Conservation (phyloP, 2,113 vertebrate species). For the Trochalopteron elliotii region DNA sequence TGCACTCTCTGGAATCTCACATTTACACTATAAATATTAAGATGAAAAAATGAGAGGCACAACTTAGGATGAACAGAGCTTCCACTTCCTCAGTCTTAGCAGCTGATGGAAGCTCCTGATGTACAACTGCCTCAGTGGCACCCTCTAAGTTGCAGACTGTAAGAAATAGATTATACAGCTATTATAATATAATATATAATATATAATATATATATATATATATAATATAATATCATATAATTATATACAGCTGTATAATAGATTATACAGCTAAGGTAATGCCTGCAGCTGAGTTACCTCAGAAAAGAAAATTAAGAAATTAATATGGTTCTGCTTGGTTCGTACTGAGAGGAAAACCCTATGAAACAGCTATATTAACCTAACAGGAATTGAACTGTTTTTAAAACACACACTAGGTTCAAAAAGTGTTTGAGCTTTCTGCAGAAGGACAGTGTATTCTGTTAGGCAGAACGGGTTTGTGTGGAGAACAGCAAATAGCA, state of each 20-base stretch:
- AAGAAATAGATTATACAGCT: not conserved
- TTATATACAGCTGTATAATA: too few relatives aligned
- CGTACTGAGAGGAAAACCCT: not conserved
- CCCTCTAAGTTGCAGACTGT: not conserved
- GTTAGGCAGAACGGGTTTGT: not conserved
- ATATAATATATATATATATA: too few relatives aligned
- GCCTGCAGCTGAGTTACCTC: not conserved
- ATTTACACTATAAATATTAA: not conserved
- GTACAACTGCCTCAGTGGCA: not conserved
- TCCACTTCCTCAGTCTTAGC: not conserved
- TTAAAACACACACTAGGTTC: not conserved
- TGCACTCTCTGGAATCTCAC: not conserved
- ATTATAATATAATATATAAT: too few relatives aligned
- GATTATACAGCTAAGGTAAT: not conserved
- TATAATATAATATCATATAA: too few relatives aligned
- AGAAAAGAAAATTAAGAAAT: not conserved
- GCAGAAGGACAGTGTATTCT: not conserved
- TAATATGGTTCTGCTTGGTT: not conserved
- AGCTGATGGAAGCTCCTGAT: not conserved
- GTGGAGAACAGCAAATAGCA: not conserved
- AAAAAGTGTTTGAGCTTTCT: not conserved
- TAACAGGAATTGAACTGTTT: not conserved
- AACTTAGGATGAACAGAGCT: not conserved
- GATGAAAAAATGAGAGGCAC: not conserved
- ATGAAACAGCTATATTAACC: not conserved